Base-by-base conservation (phyloP, 2,113 vertebrate genomes). In the Epinephelus lanceolatus region DNA sequence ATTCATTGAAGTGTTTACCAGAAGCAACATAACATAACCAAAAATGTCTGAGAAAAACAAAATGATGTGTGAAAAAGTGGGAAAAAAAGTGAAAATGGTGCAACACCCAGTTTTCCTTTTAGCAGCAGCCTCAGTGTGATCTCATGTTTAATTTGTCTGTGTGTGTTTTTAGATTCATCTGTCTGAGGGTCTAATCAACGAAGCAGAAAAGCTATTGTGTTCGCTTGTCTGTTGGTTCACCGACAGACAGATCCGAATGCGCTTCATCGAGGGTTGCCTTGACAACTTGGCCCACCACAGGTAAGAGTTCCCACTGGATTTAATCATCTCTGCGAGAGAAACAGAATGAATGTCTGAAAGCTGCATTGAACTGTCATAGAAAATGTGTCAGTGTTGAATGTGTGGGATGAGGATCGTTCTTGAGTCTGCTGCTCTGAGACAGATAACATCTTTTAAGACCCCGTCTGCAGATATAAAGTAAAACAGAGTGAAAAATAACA, bases 181-280 rank as follows among this genome's bases (percentile, higher is more conserved):
- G 80, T 99, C 98, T 53, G 98, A 99, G 94, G 98, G 98, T 81
- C 94, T 99, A 93, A 99, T 99, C 84, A 98, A 97, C 72, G 98
- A 99, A 88, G 98, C 98, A 33, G 98, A 99, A 94, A 99, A 99
- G 94, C 96, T 99, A 91, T 95, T 99, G 55, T 99, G 98, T 89
- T 99, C 98, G 8, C 96, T 99, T 72, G 98, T 99, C 6, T 99
- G 98, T 92, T 99, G 98, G 98, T 99, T 99, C 95, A 99, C 98
- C 5, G 98, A 99, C 94, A 94, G 98, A 71, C 98, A 99, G 92
- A 99, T 99, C 91, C 97, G 98, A 81, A 99, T 99, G 98, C 97
- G 98, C 83, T 99, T 99, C 95, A 99, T 99, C 68, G 98, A 99
- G 95, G 98, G 98, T 87, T 99, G 98, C 94, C 96, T 99, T 83